A percentile compares a stretch with the other conserved stretches of the same genome.
Evolutionary conservation across 2,113 vertebrate species (phyloP).

Genomic region (Dasyurus viverrinus): DNA sequence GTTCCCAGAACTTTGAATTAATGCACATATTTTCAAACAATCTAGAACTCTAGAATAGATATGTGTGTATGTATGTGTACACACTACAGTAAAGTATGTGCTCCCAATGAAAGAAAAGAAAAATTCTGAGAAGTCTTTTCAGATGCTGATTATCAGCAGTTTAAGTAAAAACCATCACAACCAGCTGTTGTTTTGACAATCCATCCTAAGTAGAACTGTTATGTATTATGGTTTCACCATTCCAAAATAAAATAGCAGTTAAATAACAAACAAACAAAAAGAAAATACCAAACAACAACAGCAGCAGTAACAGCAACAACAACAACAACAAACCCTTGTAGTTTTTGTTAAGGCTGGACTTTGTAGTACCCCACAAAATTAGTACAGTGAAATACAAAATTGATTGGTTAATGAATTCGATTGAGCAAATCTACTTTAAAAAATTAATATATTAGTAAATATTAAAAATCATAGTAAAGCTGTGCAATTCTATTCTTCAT

Average conservation of each 20-base stretch:
- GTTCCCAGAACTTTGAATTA: neutral
- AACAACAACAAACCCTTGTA: neutral
- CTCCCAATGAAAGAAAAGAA: constrained; percentile 24
- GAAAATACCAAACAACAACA: neutral
- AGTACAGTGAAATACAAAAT: neutral
- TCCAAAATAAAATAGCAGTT: constrained; percentile 41
- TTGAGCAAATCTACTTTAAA: constrained; percentile 6
- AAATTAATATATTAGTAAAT: neutral
- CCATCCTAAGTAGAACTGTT: constrained; percentile 48
- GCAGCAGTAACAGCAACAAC: neutral
- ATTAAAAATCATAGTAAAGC: neutral
- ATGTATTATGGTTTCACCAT: constrained; percentile 40
- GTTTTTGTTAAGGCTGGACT: neutral
- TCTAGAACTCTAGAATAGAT: neutral
- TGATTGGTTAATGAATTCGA: neutral
- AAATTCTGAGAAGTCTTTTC: constrained; percentile 41
- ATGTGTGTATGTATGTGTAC: neutral
- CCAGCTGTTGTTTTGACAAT: constrained; percentile 68
- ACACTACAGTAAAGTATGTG: constrained; percentile 1
- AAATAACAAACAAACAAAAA: neutral
- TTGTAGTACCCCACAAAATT: neutral
- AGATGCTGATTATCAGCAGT: constrained; percentile 58
- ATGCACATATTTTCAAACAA: neutral
- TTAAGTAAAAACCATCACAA: constrained; percentile 65
- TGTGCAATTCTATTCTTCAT: neutral